These are phyloP conservation scores for Drosophila tanythrix DNA, from an alignment of 2,888 invertebrate species.

Conservation along the genomic window DNA sequence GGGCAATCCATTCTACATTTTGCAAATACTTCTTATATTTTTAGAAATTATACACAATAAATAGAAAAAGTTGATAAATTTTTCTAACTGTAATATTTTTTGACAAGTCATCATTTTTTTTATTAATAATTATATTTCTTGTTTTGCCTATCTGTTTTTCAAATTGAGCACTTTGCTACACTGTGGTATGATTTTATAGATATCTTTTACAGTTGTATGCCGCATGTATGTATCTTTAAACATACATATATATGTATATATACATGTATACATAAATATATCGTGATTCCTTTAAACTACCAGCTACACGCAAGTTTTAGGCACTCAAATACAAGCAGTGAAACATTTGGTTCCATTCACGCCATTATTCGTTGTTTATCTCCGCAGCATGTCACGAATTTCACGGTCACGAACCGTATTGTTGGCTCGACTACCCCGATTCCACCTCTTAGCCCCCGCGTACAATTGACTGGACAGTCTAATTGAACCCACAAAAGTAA, in stretches of 20 bases:
- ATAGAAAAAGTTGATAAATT: not conserved
- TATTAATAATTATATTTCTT: not conserved
- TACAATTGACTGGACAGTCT: conserved; percentile 30
- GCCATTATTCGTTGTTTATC: conserved; percentile 41
- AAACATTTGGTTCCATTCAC: conserved; percentile 48
- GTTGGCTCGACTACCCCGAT: conserved; percentile 8
- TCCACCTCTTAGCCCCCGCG: conserved; percentile 5
- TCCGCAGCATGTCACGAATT: conserved; percentile 65
- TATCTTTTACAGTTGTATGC: conserved; percentile 30
- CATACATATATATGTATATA: not conserved
- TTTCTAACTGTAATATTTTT: not conserved
- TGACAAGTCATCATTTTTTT: not conserved
- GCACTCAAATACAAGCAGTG: conserved; percentile 11
- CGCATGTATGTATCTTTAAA: not conserved
- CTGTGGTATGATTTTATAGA: conserved; percentile 2
- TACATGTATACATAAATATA: not conserved
- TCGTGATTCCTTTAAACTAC: conserved; percentile 49
- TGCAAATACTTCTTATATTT: not conserved
- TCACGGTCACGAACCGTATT: conserved; percentile 69
- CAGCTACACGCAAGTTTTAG: conserved; percentile 41
- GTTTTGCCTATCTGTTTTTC: not conserved
- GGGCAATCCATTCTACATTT: not conserved
- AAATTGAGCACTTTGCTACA: conserved; percentile 10
- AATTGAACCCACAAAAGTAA: conserved; percentile 46
- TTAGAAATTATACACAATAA: not conserved